phyloP scores from a whole-genome alignment of 2,888 invertebrate genomes.

The Miltochrista miniata region DNA sequence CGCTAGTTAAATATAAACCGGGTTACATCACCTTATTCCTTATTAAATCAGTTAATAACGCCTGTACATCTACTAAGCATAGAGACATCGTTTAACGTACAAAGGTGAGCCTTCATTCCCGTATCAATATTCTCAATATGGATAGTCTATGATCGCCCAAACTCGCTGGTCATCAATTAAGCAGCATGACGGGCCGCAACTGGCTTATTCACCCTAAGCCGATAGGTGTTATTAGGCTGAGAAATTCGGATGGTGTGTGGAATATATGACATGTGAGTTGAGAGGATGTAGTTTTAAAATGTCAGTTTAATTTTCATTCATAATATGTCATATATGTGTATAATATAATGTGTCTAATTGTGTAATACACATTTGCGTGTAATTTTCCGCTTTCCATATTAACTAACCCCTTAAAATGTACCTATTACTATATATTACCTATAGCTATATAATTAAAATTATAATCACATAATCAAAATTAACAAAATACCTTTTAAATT shows the following conservation, averaged over 20 bases:
- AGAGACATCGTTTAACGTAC: constrained; percentile 10
- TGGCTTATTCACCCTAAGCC: constrained; percentile 18
- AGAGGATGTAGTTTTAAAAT: background rate
- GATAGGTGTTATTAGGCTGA: constrained; percentile 27
- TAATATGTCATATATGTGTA: no score
- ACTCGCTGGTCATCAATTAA: constrained; percentile 57
- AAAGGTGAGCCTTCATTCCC: constrained; percentile 6
- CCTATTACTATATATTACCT: background rate
- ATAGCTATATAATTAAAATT: background rate
- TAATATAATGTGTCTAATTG: no score
- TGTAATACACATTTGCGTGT: no score
- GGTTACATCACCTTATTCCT: no score
- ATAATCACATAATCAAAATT: background rate
- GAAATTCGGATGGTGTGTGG: constrained; percentile 12
- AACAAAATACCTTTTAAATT: constrained; percentile 16
- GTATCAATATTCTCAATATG: constrained; percentile 24
- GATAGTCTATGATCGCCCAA: constrained; percentile 28
- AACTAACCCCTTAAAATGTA: background rate
- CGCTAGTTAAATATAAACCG: no score
- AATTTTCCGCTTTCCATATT: no score
- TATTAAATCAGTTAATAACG: no score
- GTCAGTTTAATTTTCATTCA: no score
- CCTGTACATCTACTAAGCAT: background rate
- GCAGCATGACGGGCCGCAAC: constrained; percentile 45
- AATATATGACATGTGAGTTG: constrained; percentile 5